Conservation (phyloP, 2,888 invertebrate species). For the Drosophila prolongata region DNA sequence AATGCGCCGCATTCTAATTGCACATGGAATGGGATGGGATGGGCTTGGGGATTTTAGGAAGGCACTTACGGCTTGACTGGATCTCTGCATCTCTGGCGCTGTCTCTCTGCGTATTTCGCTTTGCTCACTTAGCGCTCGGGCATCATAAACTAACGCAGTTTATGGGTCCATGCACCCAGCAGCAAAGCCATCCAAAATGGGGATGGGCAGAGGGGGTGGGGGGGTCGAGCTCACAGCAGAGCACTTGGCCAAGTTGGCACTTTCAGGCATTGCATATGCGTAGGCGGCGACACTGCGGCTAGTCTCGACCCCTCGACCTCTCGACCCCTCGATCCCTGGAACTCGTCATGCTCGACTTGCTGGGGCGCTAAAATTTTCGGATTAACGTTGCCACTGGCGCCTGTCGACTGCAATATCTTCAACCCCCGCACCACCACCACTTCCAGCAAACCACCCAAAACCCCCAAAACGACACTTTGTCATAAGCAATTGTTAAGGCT, state of each 20-base stretch:
- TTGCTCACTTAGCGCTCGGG: conserved; percentile 61
- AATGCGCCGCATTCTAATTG: conserved; percentile 78
- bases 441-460: not conserved
- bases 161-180: conserved; percentile 75
- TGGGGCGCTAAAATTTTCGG: conserved; percentile 80
- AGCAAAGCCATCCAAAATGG: not conserved
- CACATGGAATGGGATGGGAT: conserved; percentile 26
- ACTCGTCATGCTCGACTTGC: conserved; percentile 70
- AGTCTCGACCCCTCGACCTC: conserved; percentile 42
- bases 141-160: conserved; percentile 77
- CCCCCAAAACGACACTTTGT: conserved; percentile 58
- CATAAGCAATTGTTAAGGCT: conserved; percentile 63
- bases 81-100: conserved; percentile 45
- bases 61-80: conserved; percentile 70
- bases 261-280: conserved; percentile 79
- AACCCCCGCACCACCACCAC: too few relatives aligned
- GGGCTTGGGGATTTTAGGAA: conserved; percentile 51
- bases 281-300: conserved; percentile 74
- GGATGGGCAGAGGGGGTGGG: not conserved
- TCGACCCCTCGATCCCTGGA: not conserved
- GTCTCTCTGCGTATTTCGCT: conserved; percentile 51
- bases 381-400: conserved; percentile 74
- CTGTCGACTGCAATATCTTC: conserved; percentile 52
- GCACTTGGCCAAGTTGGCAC: conserved; percentile 62
- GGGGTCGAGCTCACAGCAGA: conserved; percentile 8